Percentiles rank a stretch among this genome's conserved stretches.
These are phyloP conservation scores for Lymantria monacha DNA, from an alignment of 2,888 invertebrate genomes.

Conservation along the genomic window DNA sequence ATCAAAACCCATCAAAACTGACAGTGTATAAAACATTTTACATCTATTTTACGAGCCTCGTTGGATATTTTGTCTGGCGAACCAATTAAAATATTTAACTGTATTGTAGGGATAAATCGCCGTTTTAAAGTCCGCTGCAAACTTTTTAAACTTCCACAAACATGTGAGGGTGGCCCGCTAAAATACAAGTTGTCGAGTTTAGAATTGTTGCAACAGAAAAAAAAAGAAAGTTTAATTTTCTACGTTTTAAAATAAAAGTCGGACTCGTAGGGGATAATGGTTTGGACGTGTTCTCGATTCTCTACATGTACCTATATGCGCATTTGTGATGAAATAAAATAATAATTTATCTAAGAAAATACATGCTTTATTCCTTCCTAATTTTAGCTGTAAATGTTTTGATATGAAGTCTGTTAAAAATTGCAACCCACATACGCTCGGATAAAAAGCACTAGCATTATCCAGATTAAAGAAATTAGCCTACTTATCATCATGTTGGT, in stretches of 20 bases:
- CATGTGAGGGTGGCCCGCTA: conserved; percentile 74
- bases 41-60: conserved; percentile 39
- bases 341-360: too few relatives aligned
- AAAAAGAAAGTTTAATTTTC: conserved; percentile 78
- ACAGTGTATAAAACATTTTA: conserved; percentile 32
- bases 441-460: too few relatives aligned
- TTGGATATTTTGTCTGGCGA: conserved; percentile 42
- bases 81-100: conserved; percentile 67
- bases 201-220: conserved; percentile 66
- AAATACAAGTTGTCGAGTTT: conserved; percentile 79
- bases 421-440: too few relatives aligned
- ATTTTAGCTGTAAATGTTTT: too few relatives aligned
- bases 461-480: too few relatives aligned
- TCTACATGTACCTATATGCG: conserved; percentile 1
- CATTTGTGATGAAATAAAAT: too few relatives aligned
- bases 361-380: too few relatives aligned
- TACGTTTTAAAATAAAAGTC: conserved; percentile 78
- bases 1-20: conserved; percentile 13
- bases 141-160: conserved; percentile 77
- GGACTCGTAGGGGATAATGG: conserved; percentile 67
- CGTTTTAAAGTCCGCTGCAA: conserved; percentile 60
- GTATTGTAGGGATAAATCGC: conserved; percentile 56
- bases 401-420: too few relatives aligned
- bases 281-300: conserved; percentile 55
- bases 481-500: too few relatives aligned